Percentiles rank a stretch among this genome's conserved stretches.
Conservation (phyloP, 2,113 vertebrate species). For the Dipodomys ordii region DNA sequence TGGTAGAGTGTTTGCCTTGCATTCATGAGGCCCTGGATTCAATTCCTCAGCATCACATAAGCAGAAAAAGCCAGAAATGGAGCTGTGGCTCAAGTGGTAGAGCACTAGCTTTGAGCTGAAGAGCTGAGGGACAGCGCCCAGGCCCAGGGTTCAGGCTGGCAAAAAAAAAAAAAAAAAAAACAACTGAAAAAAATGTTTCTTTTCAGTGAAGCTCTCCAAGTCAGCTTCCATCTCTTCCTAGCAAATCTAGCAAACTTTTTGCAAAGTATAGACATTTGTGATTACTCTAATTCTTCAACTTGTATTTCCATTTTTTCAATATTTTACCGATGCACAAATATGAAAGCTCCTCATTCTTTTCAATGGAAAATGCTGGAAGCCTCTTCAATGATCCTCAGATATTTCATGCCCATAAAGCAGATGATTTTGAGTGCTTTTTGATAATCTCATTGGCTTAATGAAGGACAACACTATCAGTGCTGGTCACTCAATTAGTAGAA, state of each 20-base stretch:
- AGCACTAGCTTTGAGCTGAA: too few relatives aligned
- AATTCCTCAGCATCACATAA: too few relatives aligned
- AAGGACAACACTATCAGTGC: background rate
- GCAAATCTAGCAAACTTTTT: background rate
- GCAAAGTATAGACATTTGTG: slow-evolving; percentile 23
- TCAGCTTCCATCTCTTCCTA: slow-evolving; percentile 23
- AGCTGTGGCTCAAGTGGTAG: too few relatives aligned
- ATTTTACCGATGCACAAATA: slow-evolving; percentile 15
- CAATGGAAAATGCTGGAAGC: background rate
- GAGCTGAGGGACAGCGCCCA: too few relatives aligned
- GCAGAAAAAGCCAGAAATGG: too few relatives aligned
- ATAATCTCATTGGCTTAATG: background rate
- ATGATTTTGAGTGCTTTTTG: slow-evolving; percentile 22
- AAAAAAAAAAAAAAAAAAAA: too few relatives aligned
- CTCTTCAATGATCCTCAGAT: background rate
- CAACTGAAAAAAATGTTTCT: background rate
- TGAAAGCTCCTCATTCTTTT: slow-evolving; percentile 4
- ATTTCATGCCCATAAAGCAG: slow-evolving; percentile 43
- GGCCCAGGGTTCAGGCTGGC: too few relatives aligned
- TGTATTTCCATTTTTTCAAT: slow-evolving; percentile 52
- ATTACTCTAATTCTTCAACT: slow-evolving; percentile 53
- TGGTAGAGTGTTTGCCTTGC: too few relatives aligned
- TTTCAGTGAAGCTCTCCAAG: slow-evolving; percentile 47
- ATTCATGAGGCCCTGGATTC: too few relatives aligned
- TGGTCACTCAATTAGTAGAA: slow-evolving; percentile 31